Evolutionary conservation across 2,113 vertebrate species (phyloP).

Genomic region (Tyto alba): DNA sequence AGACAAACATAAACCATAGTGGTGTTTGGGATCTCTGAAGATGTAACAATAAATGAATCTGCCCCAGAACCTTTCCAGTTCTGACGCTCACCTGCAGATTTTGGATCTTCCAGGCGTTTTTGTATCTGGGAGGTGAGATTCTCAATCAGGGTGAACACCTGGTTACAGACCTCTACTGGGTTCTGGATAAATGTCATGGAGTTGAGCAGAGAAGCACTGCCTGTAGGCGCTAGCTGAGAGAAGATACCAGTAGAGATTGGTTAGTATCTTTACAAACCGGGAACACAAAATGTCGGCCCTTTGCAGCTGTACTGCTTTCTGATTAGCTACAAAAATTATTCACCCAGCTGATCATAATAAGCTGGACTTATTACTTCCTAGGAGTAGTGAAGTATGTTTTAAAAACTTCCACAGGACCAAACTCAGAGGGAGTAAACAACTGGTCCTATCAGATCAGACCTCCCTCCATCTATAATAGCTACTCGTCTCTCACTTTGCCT

Average conservation of each 20-base stretch:
- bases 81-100: constrained; percentile 82
- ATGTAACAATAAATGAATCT: neutral
- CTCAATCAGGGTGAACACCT: constrained; percentile 90
- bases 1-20: neutral
- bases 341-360: neutral
- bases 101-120: constrained; percentile 90
- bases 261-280: neutral
- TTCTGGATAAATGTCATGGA: constrained; percentile 92
- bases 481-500: neutral
- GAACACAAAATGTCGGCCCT: neutral
- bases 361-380: neutral
- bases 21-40: neutral
- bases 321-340: neutral
- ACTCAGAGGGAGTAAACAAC: neutral
- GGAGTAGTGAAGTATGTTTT: neutral
- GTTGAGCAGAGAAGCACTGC: constrained; percentile 84
- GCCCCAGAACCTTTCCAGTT: neutral
- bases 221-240: constrained; percentile 87
- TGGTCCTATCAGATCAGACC: neutral
- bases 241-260: neutral
- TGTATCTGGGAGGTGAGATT: constrained; percentile 92
- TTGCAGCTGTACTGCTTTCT: neutral
- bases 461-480: neutral
- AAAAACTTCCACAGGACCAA: neutral
- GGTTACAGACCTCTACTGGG: constrained; percentile 88